Percentiles rank a stretch among this genome's conserved stretches.
phyloP scores from a whole-genome alignment of 2,888 invertebrate genomes.

The Heliothis peltigera region DNA sequence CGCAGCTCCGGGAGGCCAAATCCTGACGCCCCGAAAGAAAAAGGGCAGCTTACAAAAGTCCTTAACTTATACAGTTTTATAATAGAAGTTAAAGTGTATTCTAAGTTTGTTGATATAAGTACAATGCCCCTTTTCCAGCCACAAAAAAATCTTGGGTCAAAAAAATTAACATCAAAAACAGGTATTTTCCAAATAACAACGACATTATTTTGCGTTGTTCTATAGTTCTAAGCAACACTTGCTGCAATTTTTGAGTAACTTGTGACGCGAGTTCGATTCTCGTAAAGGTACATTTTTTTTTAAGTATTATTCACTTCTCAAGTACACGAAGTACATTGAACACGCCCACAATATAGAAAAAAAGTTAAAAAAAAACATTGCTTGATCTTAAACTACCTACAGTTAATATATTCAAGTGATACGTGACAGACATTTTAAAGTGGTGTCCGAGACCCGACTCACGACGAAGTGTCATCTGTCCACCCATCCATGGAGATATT shows the following conservation, averaged over 20 bases:
- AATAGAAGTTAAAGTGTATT: too few species aligned
- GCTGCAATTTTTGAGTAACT: background rate
- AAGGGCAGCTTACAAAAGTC: too few species aligned
- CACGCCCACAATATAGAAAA: background rate
- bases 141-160: background rate
- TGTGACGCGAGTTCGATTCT: background rate
- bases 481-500: slow-evolving; percentile 12
- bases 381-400: background rate
- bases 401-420: background rate
- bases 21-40: too few species aligned
- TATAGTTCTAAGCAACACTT: background rate
- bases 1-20: too few species aligned
- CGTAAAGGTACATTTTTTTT: background rate
- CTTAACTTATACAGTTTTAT: too few species aligned
- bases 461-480: slow-evolving; percentile 5
- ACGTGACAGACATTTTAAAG: background rate
- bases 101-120: background rate
- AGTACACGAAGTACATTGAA: background rate
- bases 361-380: background rate
- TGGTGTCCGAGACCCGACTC: slow-evolving; percentile 12
- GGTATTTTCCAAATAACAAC: background rate
- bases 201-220: background rate
- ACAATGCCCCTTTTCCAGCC: background rate
- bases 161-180: background rate
- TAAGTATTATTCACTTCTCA: background rate